Percentiles rank a stretch among this genome's conserved stretches.
Evolutionary conservation across 2,113 vertebrate genomes (phyloP).

Genomic region (Steatornis caripensis): DNA sequence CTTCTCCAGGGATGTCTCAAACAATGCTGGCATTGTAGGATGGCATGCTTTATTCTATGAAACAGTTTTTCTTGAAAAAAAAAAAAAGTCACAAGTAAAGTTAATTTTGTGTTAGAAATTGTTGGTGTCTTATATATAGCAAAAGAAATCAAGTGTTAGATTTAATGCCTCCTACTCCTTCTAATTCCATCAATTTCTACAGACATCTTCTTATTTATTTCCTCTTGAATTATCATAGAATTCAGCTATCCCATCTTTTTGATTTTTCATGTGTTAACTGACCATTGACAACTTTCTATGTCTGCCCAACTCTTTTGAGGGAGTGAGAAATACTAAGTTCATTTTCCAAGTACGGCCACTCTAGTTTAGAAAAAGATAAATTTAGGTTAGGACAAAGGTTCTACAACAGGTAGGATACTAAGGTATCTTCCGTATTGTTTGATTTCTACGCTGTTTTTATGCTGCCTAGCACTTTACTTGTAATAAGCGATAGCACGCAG

Average conservation of each 20-base stretch:
- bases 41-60: fast-evolving
- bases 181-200: background rate
- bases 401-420: fast-evolving
- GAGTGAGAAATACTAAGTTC: background rate
- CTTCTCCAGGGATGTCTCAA: background rate
- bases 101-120: background rate
- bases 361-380: background rate
- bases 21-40: background rate
- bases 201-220: background rate
- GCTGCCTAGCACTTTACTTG: background rate
- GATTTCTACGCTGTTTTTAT: background rate
- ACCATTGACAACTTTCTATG: background rate
- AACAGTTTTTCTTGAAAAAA: background rate
- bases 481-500: background rate
- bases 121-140: background rate
- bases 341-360: background rate
- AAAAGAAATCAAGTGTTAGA: background rate
- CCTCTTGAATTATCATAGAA: no score
- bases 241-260: background rate
- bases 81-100: background rate
- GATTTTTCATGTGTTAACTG: background rate
- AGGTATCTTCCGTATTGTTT: background rate
- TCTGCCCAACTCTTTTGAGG: background rate
- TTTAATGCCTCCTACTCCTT: background rate
- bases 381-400: background rate